These are phyloP conservation scores for Agonopterix heracliana DNA, from an alignment of 2,888 invertebrate species.

Conservation along the genomic window DNA sequence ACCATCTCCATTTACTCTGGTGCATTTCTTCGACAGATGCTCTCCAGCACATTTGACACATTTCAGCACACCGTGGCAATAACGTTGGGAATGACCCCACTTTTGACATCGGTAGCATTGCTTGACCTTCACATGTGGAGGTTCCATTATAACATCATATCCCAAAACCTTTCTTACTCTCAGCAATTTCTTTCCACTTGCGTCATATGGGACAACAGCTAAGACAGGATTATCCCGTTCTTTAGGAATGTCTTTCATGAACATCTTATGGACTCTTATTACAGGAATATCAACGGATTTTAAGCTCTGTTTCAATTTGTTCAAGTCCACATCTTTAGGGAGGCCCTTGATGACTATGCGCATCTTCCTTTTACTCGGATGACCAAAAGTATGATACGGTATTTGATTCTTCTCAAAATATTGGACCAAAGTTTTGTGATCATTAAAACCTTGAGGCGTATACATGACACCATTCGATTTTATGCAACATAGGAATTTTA, in stretches of 20 bases:
- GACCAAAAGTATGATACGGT: slow-evolving; percentile 48
- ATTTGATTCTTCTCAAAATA: slow-evolving; percentile 39
- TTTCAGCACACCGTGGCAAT: slow-evolving; percentile 40
- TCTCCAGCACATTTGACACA: slow-evolving; percentile 59
- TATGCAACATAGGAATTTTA: slow-evolving; percentile 24
- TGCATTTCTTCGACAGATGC: slow-evolving; percentile 45
- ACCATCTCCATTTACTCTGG: slow-evolving; percentile 20
- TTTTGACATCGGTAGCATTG: slow-evolving; percentile 60
- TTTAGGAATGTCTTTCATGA: slow-evolving; percentile 21
- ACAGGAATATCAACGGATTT: slow-evolving; percentile 38
- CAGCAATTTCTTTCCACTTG: slow-evolving; percentile 32
- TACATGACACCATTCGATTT: slow-evolving; percentile 10
- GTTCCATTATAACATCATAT: slow-evolving; percentile 39
- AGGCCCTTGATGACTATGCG: slow-evolving; percentile 50
- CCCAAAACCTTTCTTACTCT: slow-evolving; percentile 32
- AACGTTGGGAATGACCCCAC: slow-evolving; percentile 56
- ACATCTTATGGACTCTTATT: slow-evolving; percentile 45
- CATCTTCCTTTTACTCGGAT: slow-evolving; percentile 40
- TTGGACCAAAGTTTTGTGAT: slow-evolving; percentile 33
- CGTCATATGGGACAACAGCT: slow-evolving; percentile 38
- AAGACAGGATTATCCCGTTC: slow-evolving; percentile 31
- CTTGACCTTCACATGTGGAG: slow-evolving; percentile 30
- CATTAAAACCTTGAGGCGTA: slow-evolving; percentile 27
- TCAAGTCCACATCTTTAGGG: slow-evolving; percentile 29
- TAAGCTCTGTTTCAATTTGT: slow-evolving; percentile 31